phyloP scores from a whole-genome alignment of 2,888 invertebrate species.

The Vanessa cardui region DNA sequence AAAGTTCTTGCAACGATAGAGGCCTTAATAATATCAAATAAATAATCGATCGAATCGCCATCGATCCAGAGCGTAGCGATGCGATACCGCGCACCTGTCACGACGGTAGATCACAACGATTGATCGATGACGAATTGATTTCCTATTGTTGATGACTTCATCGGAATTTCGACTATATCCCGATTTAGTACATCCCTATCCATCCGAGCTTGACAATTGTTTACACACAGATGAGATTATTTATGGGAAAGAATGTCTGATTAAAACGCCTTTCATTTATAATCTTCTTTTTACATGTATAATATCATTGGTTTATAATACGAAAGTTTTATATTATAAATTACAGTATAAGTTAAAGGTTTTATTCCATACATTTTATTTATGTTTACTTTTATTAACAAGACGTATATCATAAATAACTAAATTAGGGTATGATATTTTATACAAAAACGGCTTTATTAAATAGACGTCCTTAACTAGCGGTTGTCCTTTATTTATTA shows the following conservation, averaged over 20 bases:
- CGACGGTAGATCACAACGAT: conserved; percentile 74
- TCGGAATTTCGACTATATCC: conserved; percentile 67
- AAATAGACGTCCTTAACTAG: conserved; percentile 55
- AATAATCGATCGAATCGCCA: conserved; percentile 70
- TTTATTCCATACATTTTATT: conserved; percentile 9
- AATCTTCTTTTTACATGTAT: too few species aligned
- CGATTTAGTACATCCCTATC: conserved; percentile 54
- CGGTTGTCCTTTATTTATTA: conserved; percentile 58
- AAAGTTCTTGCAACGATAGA: conserved; percentile 54
- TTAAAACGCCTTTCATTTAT: background rate
- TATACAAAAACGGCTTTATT: conserved; percentile 49
- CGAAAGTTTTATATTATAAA: conserved; percentile 7
- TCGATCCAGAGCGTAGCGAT: conserved; percentile 61
- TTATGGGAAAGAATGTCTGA: conserved; percentile 15
- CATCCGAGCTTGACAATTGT: conserved; percentile 40
- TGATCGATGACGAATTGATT: conserved; percentile 76
- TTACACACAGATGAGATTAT: conserved; percentile 15
- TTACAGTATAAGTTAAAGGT: conserved; percentile 5
- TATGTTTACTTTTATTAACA: conserved; percentile 19
- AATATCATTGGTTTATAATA: too few species aligned
- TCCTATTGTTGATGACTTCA: conserved; percentile 68
- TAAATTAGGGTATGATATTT: conserved; percentile 33
- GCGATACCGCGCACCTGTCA: conserved; percentile 66
- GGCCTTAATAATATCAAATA: conserved; percentile 54
- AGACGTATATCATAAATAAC: conserved; percentile 32